Conservation (phyloP, 2,113 vertebrate species). For the Capreolus pygargus region DNA sequence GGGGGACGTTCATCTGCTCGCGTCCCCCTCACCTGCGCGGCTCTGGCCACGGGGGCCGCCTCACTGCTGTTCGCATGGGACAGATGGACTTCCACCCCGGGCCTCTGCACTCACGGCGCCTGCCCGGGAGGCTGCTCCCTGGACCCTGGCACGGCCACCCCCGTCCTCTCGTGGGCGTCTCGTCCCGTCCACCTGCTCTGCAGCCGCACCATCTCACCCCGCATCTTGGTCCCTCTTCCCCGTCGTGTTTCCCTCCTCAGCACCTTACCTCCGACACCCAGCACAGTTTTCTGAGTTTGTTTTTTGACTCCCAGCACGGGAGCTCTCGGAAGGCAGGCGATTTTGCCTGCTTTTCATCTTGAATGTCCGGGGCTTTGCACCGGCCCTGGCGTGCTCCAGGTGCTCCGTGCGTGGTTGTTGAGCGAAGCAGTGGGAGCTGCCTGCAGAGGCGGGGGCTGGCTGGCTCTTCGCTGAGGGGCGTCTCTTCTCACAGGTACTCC, state of each 20-base stretch:
- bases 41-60: not conserved
- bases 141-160: rapidly evolving
- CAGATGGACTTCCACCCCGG: rapidly evolving
- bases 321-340: rapidly evolving
- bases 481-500: constrained; percentile 87
- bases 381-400: rapidly evolving
- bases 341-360: not conserved
- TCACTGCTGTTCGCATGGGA: rapidly evolving
- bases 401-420: rapidly evolving
- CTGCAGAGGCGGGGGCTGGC: not conserved
- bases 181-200: not conserved
- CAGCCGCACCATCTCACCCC: not conserved
- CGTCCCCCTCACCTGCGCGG: not conserved
- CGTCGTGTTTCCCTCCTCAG: rapidly evolving
- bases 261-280: rapidly evolving
- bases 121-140: not conserved
- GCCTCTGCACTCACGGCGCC: not conserved
- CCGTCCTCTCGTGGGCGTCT: not conserved
- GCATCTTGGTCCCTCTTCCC: not conserved
- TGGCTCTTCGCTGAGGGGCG: rapidly evolving
- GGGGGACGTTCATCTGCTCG: not conserved
- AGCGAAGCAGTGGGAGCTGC: rapidly evolving
- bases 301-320: rapidly evolving
- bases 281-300: not conserved
- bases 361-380: rapidly evolving